Conservation (phyloP, 2,797 vertebrate species). For the Alca torda region DNA sequence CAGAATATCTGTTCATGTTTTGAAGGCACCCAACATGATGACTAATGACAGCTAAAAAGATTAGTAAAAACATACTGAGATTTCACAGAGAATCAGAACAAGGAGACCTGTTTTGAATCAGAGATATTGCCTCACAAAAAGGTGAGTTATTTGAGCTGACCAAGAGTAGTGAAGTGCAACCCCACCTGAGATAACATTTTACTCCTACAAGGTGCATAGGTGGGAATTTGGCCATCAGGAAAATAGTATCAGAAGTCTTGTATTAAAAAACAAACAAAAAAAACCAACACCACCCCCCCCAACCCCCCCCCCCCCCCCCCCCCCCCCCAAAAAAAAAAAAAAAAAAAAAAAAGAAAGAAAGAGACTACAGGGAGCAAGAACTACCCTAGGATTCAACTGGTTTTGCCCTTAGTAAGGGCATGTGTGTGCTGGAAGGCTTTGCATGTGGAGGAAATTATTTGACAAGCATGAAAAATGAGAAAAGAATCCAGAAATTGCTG, state of each 20-base stretch:
- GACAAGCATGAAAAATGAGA: slow-evolving; percentile 23
- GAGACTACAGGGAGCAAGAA: neutral
- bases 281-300: too few relatives aligned
- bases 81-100: neutral
- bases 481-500: slow-evolving; percentile 1
- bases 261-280: neutral
- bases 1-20: neutral
- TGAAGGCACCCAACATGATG: neutral
- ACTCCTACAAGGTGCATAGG: neutral
- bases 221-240: neutral
- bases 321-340: too few relatives aligned
- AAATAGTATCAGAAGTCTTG: neutral
- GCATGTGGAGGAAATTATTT: slow-evolving; percentile 22
- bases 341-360: too few relatives aligned
- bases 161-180: neutral
- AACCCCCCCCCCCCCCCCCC: too few relatives aligned
- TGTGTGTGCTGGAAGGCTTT: neutral
- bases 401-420: neutral
- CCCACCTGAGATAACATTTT: neutral
- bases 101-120: neutral
- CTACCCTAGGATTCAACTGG: neutral
- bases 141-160: neutral
- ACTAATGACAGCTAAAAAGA: neutral
- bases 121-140: neutral
- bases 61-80: neutral